A percentile compares a stretch with the other conserved stretches of the same genome.
Conservation (phyloP, 2,888 invertebrate species). For the Calephelis perditalis region DNA sequence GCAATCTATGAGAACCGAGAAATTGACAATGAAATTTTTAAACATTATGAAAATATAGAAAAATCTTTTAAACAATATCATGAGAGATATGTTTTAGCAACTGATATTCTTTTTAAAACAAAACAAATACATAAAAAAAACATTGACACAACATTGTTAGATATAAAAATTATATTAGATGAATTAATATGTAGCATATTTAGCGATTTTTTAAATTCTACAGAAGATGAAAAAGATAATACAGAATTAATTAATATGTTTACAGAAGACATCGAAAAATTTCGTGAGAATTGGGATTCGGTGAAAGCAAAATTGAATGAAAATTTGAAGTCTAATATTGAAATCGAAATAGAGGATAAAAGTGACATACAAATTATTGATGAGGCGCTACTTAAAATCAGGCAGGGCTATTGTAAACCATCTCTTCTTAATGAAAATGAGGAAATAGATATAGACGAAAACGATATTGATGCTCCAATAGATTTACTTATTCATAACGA, state of each 20-base stretch:
- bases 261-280: conserved; percentile 49
- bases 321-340: conserved; percentile 49
- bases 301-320: conserved; percentile 65
- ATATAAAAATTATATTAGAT: conserved; percentile 41
- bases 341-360: conserved; percentile 67
- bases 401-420: conserved; percentile 48
- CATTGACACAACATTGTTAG: conserved; percentile 27
- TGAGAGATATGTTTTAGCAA: conserved; percentile 43
- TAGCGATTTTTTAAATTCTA: conserved; percentile 22
- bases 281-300: conserved; percentile 55
- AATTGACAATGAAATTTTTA: conserved; percentile 47
- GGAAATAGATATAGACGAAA: conserved; percentile 38
- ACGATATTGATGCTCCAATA: conserved; percentile 40
- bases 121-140: conserved; percentile 38
- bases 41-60: conserved; percentile 53
- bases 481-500: conserved; percentile 48
- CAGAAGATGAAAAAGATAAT: conserved; percentile 22
- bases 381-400: conserved; percentile 52
- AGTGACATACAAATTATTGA: conserved; percentile 54
- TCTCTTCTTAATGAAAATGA: conserved; percentile 45
- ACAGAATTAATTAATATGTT: conserved; percentile 36
- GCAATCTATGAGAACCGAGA: conserved; percentile 72
- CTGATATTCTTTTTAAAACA: conserved; percentile 51
- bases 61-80: conserved; percentile 43
- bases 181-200: conserved; percentile 35